A percentile compares a stretch with the other conserved stretches of the same genome.
phyloP scores from a whole-genome alignment of 2,888 invertebrate species.

The Rhingia campestris region DNA sequence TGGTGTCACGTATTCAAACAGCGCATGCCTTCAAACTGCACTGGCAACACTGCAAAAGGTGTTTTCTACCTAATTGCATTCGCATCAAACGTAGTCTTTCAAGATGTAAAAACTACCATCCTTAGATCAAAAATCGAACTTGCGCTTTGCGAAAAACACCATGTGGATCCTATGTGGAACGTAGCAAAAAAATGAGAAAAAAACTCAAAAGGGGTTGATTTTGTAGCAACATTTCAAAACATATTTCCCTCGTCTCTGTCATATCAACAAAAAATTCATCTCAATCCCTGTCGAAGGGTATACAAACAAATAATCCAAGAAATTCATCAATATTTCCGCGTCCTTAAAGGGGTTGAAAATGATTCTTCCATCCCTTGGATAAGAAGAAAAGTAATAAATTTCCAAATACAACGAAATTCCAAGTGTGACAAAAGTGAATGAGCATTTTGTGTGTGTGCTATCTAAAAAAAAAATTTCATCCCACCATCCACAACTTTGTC shows the following conservation, averaged over 20 bases:
- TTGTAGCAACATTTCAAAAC: constrained; percentile 50
- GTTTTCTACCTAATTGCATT: not conserved
- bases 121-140: constrained; percentile 22
- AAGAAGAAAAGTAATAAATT: not conserved
- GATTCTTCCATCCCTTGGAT: constrained; percentile 18
- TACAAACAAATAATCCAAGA: not conserved
- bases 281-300: constrained; percentile 8
- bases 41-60: constrained; percentile 34
- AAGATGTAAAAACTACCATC: not conserved
- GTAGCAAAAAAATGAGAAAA: constrained; percentile 7
- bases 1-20: constrained; percentile 2
- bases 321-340: constrained; percentile 37
- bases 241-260: constrained; percentile 19
- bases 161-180: constrained; percentile 39
- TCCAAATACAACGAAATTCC: not conserved
- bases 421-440: not conserved
- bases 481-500: constrained; percentile 44
- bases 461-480: constrained; percentile 55
- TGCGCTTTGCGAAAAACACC: constrained; percentile 35
- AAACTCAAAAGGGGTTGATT: constrained; percentile 37
- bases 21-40: constrained; percentile 43
- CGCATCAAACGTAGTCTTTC: not conserved
- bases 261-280: constrained; percentile 35
- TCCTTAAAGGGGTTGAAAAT: constrained; percentile 28
- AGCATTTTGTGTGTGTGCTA: constrained; percentile 14